Evolutionary conservation across 1,140 invertebrate species (phyloP), one percentile per base, ranked within the genome.

Genomic region (Tenebrio molitor): DNA sequence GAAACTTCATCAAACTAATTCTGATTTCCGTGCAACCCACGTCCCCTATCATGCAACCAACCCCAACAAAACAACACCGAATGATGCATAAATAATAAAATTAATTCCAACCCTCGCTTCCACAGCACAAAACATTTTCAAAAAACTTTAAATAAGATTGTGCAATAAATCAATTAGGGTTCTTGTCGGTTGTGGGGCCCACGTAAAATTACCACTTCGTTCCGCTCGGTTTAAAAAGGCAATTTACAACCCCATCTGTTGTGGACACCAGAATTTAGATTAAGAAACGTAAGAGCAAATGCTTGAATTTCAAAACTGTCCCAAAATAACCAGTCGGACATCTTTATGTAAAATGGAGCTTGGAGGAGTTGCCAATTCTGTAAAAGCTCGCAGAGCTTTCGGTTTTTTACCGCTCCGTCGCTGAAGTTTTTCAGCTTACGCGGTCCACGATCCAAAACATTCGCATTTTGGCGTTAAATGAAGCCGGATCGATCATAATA

Each of bases 401-500:
- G 25, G 25, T 29, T 29, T 8, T 29, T 29, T 8, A 29, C 25
- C 25, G 25, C 25, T 29, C 8, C 25, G 25, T 8, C 8, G 8
- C 25, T 29, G 3, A 3, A 4, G 25, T 29, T 29, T 29, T 29
- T 29, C 8, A 4, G 8, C 25, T 29, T 4, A 29, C 25, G n/a
- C n/a, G n/a, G n/a, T n/a, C n/a, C n/a, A n/a, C n/a, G n/a, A n/a
- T n/a, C n/a, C n/a, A n/a, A n/a, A n/a, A n/a, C n/a, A 39, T 39
- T 39, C 6, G 7, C 36, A 39, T 39, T 7, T 39, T 39, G 2
- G 12, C 36, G 12, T 39, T 39, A 39, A 39, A 39, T 8, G 23
- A 58, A 58, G 12, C 50, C 50, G 4, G 23, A 29, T 58, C 50
- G 50, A 58, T 58, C 50, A 29, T 34, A 29, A 29, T 58, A 29